Evolutionary conservation across 2,797 vertebrate genomes (phyloP).

Genomic region (Labroides dimidiatus): DNA sequence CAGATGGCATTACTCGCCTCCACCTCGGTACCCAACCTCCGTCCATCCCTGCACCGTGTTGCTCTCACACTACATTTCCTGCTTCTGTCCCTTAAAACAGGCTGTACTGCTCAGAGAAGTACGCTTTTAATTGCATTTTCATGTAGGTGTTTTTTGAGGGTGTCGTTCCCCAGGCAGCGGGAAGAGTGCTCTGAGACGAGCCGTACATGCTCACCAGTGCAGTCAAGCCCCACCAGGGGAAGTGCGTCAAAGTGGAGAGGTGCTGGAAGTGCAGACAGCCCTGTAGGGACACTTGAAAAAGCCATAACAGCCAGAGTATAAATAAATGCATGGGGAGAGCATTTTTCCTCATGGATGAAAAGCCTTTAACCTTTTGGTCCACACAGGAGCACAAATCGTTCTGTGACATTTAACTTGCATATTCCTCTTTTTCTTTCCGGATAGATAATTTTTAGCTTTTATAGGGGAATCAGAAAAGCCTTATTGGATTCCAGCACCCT

Average conservation of each 20-base stretch:
- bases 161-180: constrained; percentile 75
- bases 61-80: constrained; percentile 69
- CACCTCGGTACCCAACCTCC: constrained; percentile 37
- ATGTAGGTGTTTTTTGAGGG: constrained; percentile 82
- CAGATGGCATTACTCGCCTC: constrained; percentile 50
- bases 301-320: constrained; percentile 82
- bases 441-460: constrained; percentile 60
- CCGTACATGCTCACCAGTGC: constrained; percentile 74
- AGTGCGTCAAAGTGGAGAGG: constrained; percentile 74
- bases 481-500: constrained; percentile 48
- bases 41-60: constrained; percentile 64
- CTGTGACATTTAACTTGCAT: constrained; percentile 73
- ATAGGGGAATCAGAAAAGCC: constrained; percentile 46
- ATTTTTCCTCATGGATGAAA: constrained; percentile 82
- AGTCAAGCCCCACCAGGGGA: constrained; percentile 73
- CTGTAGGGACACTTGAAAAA: constrained; percentile 81
- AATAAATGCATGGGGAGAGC: constrained; percentile 84
- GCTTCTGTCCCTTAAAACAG: constrained; percentile 68
- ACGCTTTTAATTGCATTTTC: constrained; percentile 86
- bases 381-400: constrained; percentile 66
- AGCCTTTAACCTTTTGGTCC: constrained; percentile 78
- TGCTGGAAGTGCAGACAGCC: constrained; percentile 76
- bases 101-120: constrained; percentile 74
- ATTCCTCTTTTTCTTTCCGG: constrained; percentile 55
- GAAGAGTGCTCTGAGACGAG: constrained; percentile 80